phyloP scores from a whole-genome alignment of 2,888 invertebrate genomes.

The Lasioglossum pauxillum region DNA sequence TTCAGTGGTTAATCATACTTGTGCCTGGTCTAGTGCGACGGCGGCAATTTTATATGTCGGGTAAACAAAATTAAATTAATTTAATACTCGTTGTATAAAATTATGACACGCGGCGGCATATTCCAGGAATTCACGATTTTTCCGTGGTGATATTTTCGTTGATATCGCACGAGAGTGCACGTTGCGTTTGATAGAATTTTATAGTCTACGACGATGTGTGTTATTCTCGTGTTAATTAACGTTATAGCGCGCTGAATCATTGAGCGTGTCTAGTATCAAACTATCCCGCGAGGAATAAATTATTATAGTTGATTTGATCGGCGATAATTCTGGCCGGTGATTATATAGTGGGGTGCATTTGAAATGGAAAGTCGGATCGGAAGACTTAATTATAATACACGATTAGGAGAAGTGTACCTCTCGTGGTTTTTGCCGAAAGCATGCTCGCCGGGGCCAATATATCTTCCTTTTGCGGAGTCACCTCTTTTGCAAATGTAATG shows the following conservation, averaged over 20 bases:
- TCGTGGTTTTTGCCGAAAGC: background rate
- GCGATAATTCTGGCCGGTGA: background rate
- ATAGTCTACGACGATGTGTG: background rate
- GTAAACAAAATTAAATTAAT: background rate
- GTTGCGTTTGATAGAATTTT: background rate
- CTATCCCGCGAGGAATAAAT: background rate
- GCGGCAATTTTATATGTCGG: background rate
- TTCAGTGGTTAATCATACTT: background rate
- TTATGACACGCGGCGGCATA: background rate
- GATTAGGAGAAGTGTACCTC: background rate
- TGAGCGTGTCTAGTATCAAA: background rate
- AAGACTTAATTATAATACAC: background rate
- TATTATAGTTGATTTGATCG: background rate
- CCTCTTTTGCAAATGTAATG: slow-evolving; percentile 33
- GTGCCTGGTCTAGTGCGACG: background rate
- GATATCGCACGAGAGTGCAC: background rate
- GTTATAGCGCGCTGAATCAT: background rate
- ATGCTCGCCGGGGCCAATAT: background rate
- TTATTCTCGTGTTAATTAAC: background rate
- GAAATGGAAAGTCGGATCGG: background rate
- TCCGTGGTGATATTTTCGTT: background rate
- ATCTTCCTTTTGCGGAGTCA: slow-evolving; percentile 26
- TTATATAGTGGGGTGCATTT: background rate
- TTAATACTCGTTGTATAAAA: background rate
- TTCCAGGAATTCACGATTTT: background rate